Evolutionary conservation across 2,888 invertebrate species (phyloP).

Genomic region (Drosophila leonis): DNA sequence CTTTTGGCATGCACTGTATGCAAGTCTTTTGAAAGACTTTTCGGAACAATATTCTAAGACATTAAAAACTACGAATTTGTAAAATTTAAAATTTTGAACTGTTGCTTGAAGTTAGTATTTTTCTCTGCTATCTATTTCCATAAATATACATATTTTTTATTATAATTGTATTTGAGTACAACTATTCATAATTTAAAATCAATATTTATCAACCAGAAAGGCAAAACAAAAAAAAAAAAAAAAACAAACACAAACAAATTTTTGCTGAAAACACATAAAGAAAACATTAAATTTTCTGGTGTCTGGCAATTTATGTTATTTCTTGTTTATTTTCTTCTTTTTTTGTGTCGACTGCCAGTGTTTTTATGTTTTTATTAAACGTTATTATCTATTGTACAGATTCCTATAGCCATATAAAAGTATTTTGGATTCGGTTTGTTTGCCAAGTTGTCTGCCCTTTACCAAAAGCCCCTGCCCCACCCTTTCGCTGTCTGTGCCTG

Average conservation of each 20-base stretch:
- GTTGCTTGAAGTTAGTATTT: not conserved
- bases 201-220: conserved; percentile 42
- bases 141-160: not conserved
- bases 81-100: not conserved
- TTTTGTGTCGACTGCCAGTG: conserved; percentile 8
- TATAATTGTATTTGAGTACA: not conserved
- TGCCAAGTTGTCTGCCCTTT: conserved; percentile 65
- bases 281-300: conserved; percentile 61
- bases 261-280: conserved; percentile 47
- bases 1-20: not conserved
- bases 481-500: conserved; percentile 4
- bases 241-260: conserved; percentile 1
- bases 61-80: not conserved
- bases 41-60: not conserved
- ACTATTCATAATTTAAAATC: conserved; percentile 41
- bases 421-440: conserved; percentile 51
- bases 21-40: not conserved
- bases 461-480: not conserved
- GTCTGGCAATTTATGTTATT: conserved; percentile 47
- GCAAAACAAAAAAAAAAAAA: not conserved
- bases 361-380: conserved; percentile 56
- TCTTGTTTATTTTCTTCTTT: conserved; percentile 17
- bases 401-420: conserved; percentile 43
- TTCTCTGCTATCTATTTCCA: not conserved
- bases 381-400: conserved; percentile 56